Percentiles rank a stretch among this genome's conserved stretches.
Conservation (phyloP, 2,113 vertebrate genomes). For the Pampusana beccarii region DNA sequence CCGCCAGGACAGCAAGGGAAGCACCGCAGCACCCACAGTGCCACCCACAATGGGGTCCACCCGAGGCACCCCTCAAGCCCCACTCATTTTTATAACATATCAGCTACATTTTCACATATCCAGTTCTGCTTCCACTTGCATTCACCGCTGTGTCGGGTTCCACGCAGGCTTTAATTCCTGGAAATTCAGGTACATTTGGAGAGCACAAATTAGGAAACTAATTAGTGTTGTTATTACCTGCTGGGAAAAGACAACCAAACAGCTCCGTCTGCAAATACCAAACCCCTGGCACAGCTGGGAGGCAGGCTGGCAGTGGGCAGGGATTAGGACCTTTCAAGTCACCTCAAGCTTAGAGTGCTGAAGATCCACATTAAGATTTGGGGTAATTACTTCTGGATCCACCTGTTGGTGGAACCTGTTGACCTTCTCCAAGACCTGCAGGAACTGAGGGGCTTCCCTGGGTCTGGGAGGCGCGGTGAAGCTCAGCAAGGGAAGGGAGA, state of each 20-base stretch:
- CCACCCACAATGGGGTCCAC: neutral
- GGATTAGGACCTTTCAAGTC: neutral
- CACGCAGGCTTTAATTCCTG: neutral
- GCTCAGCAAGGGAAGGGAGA: neutral
- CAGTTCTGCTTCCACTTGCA: neutral
- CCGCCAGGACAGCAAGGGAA: neutral
- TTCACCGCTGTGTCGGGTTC: neutral
- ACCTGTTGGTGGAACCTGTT: neutral
- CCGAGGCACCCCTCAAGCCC: accelerated
- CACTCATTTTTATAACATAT: neutral
- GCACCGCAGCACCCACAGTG: accelerated
- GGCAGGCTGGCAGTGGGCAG: neutral
- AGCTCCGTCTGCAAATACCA: neutral
- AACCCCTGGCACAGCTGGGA: neutral
- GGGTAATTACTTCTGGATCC: neutral
- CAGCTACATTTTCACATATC: neutral
- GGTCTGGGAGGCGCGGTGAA: neutral
- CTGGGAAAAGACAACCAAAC: neutral
- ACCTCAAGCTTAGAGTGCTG: neutral
- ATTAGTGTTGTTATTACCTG: neutral
- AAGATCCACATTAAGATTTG: neutral
- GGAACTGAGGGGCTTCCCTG: neutral
- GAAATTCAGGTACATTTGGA: constrained; percentile 17
- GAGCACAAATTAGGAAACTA: neutral
- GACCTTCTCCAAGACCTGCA: neutral